Percentiles rank a stretch among this genome's conserved stretches.
Conservation (phyloP, 92 coral and sea anemone species). For the Parazoanthus atlanticus region DNA sequence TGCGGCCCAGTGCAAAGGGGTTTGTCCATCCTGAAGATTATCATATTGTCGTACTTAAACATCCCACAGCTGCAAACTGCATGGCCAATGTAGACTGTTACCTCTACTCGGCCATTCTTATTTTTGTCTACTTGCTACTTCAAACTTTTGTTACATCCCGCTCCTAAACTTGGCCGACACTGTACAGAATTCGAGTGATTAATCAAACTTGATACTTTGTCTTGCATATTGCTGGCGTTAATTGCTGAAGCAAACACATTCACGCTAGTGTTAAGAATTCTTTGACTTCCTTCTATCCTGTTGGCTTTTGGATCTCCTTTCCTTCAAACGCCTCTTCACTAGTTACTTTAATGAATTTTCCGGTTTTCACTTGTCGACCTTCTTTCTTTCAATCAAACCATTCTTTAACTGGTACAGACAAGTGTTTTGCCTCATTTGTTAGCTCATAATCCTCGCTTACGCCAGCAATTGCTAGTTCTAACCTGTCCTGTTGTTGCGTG, state of each 20-base stretch:
- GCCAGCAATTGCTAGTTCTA: too few relatives aligned
- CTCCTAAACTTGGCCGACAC: constrained; percentile 12
- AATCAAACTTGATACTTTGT: background rate
- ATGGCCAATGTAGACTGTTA: background rate
- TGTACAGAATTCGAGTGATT: background rate
- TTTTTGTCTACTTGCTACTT: background rate
- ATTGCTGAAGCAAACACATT: background rate
- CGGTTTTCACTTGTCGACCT: background rate
- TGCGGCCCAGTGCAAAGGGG: too few relatives aligned
- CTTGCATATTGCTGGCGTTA: constrained; percentile 1
- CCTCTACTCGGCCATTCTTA: constrained; percentile 11
- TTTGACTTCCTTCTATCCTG: background rate
- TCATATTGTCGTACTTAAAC: constrained; percentile 8
- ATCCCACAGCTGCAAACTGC: background rate
- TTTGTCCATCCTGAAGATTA: too few relatives aligned
- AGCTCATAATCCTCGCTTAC: background rate
- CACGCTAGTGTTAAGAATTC: background rate
- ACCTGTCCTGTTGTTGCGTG: too few relatives aligned
- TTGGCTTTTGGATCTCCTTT: constrained; percentile 12
- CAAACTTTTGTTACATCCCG: background rate
- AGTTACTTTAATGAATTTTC: background rate
- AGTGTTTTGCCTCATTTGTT: background rate
- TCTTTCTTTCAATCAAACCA: background rate
- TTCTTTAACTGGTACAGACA: background rate
- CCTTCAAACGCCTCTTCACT: background rate